These are phyloP conservation scores for Fregetta grallaria DNA, from an alignment of 2,113 vertebrate genomes.

Conservation along the genomic window DNA sequence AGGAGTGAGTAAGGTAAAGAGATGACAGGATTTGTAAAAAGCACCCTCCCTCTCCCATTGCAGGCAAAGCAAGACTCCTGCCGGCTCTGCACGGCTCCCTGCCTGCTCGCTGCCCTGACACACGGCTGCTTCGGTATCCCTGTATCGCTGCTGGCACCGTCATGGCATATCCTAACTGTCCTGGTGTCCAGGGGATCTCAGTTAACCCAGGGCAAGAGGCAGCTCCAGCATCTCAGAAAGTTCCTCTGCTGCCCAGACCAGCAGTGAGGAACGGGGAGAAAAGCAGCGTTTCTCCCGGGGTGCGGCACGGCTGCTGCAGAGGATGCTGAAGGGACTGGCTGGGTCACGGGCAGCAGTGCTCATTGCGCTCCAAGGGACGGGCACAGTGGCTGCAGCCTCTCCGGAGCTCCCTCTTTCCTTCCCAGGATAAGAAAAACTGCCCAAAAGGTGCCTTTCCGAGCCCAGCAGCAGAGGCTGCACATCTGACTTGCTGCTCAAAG, in stretches of 20 bases:
- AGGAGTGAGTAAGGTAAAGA: neutral
- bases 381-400: neutral
- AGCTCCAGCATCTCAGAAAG: neutral
- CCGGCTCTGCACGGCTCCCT: neutral
- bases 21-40: neutral
- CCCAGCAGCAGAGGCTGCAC: neutral
- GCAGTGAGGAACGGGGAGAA: accelerated
- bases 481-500: neutral
- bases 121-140: accelerated
- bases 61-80: neutral
- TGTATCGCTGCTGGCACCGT: neutral
- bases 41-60: too few relatives aligned
- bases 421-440: neutral
- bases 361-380: accelerated
- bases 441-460: neutral
- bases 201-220: neutral
- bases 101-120: neutral
- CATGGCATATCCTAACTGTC: accelerated
- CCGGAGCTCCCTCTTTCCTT: neutral
- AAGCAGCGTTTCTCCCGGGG: neutral
- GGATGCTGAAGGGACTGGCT: neutral
- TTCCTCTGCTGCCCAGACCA: neutral
- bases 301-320: neutral
- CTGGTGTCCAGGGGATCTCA: neutral
- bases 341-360: neutral